Base-by-base conservation (phyloP, 2,113 vertebrate genomes). In the Sphyrna mokarran region DNA sequence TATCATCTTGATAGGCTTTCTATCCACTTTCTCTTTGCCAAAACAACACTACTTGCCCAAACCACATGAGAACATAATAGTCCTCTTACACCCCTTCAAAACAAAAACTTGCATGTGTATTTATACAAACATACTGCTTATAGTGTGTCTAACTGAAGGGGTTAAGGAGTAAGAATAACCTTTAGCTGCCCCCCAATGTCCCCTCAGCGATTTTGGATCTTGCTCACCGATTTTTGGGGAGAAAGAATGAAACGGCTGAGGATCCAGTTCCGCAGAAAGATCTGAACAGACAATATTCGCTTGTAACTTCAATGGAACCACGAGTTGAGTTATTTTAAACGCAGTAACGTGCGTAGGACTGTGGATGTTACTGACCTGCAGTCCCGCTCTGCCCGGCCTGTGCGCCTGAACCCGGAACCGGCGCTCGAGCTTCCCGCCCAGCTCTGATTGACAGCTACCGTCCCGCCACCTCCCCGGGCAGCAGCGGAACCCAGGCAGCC, bases 341-440 rank as follows among this genome's bases (percentile, higher is more conserved):
- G 37, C 78, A 83, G n/a, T 40, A 6, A 37, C 10, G 37, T 20
- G 29, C 1, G 80, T 43, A 83, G 3, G 33, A 63, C 63, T 89
- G 29, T 61, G 16, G 33, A 63, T 63, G 48, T 63, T 33, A 93
- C 89, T 93, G 1, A 93, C 89, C 89, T 93, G 61, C 89, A 11
- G 37, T 22, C 0, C 26, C 86, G 86, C 23, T 58, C 23, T 33
- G 4, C 26, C 37, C 16, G 48, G 48, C 48, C 89, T 9, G 2
- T 18, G 18, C 5, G 22, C 6, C 89, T 22, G 61, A n/a, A 93
- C 61, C 89, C 89, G 89, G 89, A 93, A 63, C n/a, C 89, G 16
- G n/a, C 80, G 80, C 89, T 93, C 89, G 89, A 93, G 89, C 29
- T 93, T 93, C 89, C 61, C 61, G 89, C 89, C 89, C 5, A 29